Conservation (phyloP, 2,113 vertebrate species). For the Coturnix japonica region DNA sequence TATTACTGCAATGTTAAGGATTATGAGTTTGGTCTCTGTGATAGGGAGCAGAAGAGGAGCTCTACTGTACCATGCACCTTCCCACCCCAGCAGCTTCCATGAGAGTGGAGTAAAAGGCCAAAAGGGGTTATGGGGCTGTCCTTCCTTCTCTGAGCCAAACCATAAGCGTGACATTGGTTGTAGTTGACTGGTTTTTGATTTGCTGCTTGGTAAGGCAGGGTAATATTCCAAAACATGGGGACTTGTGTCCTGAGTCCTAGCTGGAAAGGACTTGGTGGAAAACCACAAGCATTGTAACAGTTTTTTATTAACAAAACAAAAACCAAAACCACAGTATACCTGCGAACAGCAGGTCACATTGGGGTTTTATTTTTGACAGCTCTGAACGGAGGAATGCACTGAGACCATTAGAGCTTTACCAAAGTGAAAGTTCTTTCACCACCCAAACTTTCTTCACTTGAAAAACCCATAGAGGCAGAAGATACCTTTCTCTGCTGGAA, state of each 20-base stretch:
- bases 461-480: background rate
- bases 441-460: background rate
- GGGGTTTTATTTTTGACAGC: background rate
- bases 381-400: background rate
- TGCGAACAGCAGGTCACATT: background rate
- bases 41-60: background rate
- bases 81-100: fast-evolving
- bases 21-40: background rate
- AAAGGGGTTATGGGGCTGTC: background rate
- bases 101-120: background rate
- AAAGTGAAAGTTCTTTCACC: background rate
- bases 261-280: no score
- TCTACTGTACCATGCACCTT: background rate
- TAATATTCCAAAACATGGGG: background rate
- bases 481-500: background rate
- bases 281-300: background rate
- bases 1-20: background rate
- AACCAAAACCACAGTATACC: background rate
- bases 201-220: background rate
- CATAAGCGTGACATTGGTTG: background rate
- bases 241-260: background rate
- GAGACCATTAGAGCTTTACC: background rate
- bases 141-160: background rate
- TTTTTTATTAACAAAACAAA: background rate
- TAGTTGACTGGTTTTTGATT: background rate